A percentile compares a stretch with the other conserved stretches of the same genome.
These are phyloP conservation scores for Morus bassanus DNA, from an alignment of 2,797 vertebrate genomes.

Conservation along the genomic window DNA sequence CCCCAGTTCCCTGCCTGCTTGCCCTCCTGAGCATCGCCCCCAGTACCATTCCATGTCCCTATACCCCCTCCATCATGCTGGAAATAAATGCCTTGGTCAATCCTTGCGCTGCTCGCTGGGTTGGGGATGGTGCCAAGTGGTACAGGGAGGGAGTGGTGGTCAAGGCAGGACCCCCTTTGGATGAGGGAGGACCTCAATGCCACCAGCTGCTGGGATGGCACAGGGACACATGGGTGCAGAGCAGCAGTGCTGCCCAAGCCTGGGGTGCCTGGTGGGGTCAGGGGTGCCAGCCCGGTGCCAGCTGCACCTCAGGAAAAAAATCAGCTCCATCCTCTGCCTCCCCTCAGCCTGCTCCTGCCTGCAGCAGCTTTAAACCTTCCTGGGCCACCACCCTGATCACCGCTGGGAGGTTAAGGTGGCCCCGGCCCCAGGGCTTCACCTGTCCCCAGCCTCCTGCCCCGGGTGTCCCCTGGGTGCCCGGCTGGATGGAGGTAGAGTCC, in stretches of 20 bases:
- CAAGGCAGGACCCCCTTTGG: not conserved
- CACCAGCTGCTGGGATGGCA: not conserved
- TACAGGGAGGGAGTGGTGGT: not conserved
- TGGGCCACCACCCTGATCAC: not conserved
- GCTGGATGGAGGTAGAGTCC: not conserved
- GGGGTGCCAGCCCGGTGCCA: not conserved
- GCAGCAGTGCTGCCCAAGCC: not conserved
- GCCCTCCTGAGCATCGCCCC: not conserved
- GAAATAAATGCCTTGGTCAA: not conserved
- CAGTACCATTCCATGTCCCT: not conserved
- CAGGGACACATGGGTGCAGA: not conserved
- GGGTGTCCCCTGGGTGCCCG: not conserved
- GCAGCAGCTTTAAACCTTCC: not conserved
- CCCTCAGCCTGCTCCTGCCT: not conserved
- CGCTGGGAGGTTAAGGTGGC: not conserved
- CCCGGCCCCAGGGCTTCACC: not conserved
- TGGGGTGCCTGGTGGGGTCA: not conserved
- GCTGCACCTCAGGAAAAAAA: not conserved
- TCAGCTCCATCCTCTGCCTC: not conserved
- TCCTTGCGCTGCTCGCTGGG: not conserved
- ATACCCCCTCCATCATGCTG: fast-evolving
- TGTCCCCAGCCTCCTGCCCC: no score
- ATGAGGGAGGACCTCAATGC: not conserved
- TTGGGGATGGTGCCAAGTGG: not conserved
- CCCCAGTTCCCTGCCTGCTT: not conserved